Evolutionary conservation across 2,113 vertebrate genomes (phyloP).

Genomic region (Gallinago media): DNA sequence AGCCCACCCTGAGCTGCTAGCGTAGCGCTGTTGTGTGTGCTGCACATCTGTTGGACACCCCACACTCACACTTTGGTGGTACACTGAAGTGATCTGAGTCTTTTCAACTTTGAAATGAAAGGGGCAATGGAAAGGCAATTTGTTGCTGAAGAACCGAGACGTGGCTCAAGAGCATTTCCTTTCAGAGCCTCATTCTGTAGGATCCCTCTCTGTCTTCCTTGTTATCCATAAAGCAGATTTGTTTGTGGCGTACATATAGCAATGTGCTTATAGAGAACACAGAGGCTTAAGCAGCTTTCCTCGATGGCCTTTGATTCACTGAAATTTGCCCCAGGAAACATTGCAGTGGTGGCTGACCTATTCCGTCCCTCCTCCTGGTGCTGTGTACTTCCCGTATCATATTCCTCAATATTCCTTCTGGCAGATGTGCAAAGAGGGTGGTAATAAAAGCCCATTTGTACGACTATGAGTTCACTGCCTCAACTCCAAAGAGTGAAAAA

Average conservation of each 20-base stretch:
- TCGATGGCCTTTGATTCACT: neutral
- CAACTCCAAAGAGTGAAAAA: neutral
- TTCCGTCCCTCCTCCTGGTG: neutral
- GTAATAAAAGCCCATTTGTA: constrained; percentile 56
- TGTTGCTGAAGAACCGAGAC: neutral
- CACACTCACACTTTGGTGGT: neutral
- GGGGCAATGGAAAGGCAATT: neutral
- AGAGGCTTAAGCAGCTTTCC: constrained; percentile 8
- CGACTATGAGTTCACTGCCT: neutral
- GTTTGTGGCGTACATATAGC: neutral
- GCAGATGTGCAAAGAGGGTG: neutral
- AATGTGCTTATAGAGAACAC: neutral
- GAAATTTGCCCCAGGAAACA: constrained; percentile 1
- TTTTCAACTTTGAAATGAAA: neutral
- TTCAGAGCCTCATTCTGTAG: neutral
- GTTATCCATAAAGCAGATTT: neutral
- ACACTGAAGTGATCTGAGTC: neutral
- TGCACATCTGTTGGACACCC: fast-evolving
- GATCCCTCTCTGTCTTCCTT: neutral
- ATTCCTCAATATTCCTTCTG: constrained; percentile 32
- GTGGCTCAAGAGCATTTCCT: fast-evolving
- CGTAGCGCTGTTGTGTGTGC: fast-evolving
- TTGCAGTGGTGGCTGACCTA: neutral
- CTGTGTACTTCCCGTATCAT: neutral
- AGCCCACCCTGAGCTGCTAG: neutral